Evolutionary conservation across 2,888 invertebrate species (phyloP).

Genomic region (Chrysotoxum bicinctum): DNA sequence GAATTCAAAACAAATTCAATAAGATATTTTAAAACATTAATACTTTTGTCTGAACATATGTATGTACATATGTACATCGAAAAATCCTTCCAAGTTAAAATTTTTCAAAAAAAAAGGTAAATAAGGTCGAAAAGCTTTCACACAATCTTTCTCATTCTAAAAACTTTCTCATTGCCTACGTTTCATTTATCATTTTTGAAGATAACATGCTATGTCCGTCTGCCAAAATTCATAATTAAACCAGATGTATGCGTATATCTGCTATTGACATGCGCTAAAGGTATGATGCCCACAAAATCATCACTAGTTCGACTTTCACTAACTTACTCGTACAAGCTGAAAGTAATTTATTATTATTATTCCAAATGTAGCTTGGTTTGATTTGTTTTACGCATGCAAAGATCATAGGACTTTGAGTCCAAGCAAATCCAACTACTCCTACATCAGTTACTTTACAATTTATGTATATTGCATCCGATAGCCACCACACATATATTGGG

Average conservation of each 20-base stretch:
- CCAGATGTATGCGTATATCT: neutral
- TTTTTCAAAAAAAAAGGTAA: too few relatives aligned
- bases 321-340: slow-evolving; percentile 45
- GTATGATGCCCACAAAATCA: slow-evolving; percentile 2
- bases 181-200: slow-evolving; percentile 5
- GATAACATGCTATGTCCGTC: neutral
- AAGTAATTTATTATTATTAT: slow-evolving; percentile 56
- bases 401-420: slow-evolving; percentile 12
- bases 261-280: neutral
- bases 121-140: neutral
- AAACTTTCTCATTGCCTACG: slow-evolving; percentile 18
- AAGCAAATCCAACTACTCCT: slow-evolving; percentile 16
- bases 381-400: slow-evolving; percentile 38
- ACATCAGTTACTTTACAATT: neutral
- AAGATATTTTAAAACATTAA: too few relatives aligned
- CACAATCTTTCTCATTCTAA: neutral
- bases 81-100: too few relatives aligned
- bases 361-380: slow-evolving; percentile 16
- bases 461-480: slow-evolving; percentile 21
- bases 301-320: slow-evolving; percentile 58
- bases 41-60: too few relatives aligned
- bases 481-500: neutral
- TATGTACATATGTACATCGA: too few relatives aligned
- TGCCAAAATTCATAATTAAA: slow-evolving; percentile 12
- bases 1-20: too few relatives aligned